phyloP scores from a whole-genome alignment of 2,113 vertebrate genomes.

The Shinisaurus crocodilurus region DNA sequence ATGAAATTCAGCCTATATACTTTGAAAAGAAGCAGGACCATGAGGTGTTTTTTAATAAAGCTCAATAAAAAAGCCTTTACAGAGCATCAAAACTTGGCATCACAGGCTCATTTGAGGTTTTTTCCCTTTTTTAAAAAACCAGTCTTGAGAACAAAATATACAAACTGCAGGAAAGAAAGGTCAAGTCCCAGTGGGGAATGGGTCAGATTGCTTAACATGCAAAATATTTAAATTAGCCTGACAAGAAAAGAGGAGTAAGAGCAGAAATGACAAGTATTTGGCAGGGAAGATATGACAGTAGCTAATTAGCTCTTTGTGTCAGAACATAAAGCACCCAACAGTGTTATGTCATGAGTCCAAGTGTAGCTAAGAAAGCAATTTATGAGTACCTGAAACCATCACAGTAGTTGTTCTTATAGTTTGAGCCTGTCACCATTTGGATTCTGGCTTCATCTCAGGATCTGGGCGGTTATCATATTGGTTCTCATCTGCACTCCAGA shows the following conservation, averaged over 20 bases:
- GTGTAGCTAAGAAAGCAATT: not conserved
- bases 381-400: not conserved
- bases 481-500: not conserved
- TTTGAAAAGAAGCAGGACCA: not conserved
- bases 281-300: not conserved
- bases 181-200: not conserved
- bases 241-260: slow-evolving; percentile 2
- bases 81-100: not conserved
- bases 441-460: not conserved
- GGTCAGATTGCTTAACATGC: slow-evolving; percentile 1
- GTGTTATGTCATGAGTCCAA: slow-evolving; percentile 10
- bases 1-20: not conserved
- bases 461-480: not conserved
- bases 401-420: not conserved
- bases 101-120: not conserved
- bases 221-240: slow-evolving; percentile 5
- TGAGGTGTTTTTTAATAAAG: not conserved
- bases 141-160: not conserved
- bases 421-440: not conserved
- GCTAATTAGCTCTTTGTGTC: slow-evolving; percentile 17
- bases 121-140: not conserved
- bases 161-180: not conserved
- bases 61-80: not conserved
- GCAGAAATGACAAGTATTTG: not conserved
- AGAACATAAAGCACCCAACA: not conserved